Evolutionary conservation across 1,140 invertebrate genomes (phyloP).

Genomic region (Megalonaias nervosa): DNA sequence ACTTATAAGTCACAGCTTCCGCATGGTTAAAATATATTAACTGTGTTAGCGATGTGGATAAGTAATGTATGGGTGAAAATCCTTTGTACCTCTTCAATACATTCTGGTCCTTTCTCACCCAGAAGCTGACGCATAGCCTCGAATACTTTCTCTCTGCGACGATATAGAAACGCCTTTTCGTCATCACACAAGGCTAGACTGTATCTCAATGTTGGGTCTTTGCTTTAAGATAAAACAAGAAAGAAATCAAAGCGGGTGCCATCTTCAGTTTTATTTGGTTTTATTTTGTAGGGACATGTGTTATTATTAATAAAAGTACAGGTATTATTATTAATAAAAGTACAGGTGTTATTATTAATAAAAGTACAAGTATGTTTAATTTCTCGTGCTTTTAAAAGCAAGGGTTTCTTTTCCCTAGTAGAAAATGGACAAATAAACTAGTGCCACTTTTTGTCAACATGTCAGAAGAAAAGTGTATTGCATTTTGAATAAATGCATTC

Average conservation of each 20-base stretch:
- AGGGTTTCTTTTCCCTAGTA: no score
- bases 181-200: conserved; percentile 70
- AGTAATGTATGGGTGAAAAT: not conserved
- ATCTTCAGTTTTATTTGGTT: not conserved
- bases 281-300: no score
- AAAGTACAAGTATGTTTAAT: not conserved
- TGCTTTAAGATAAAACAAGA: conserved; percentile 42
- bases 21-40: no score
- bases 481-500: no score
- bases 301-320: conserved; percentile 2
- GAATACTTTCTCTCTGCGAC: conserved; percentile 61
- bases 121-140: conserved; percentile 65
- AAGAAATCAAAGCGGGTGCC: not conserved
- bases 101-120: conserved; percentile 60
- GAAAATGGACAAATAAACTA: no score
- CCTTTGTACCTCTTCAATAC: conserved; percentile 62
- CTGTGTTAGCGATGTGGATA: no score
- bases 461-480: no score
- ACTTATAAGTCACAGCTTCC: no score
- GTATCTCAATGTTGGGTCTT: conserved; percentile 63
- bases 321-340: not conserved
- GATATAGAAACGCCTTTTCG: conserved; percentile 69
- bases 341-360: not conserved
- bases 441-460: no score
- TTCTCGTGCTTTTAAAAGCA: no score